Evolutionary conservation across 2,113 vertebrate species (phyloP).

Genomic region (Plecotus auritus): DNA sequence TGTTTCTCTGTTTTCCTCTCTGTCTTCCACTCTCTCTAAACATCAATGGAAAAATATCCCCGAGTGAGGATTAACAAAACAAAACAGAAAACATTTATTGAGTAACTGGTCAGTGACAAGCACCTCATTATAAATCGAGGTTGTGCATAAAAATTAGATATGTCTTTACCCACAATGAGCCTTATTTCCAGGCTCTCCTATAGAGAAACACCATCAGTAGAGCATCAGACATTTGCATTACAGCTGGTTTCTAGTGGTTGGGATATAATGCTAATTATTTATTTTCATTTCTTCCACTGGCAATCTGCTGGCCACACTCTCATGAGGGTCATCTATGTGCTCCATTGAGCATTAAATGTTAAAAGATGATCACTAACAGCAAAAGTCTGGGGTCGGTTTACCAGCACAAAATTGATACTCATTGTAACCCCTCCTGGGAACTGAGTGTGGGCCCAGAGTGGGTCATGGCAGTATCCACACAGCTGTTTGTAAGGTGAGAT

Average conservation of each 20-base stretch:
- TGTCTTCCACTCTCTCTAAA: too few relatives aligned
- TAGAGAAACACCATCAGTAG: neutral
- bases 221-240: neutral
- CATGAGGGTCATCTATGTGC: neutral
- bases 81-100: neutral
- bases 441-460: neutral
- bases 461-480: neutral
- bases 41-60: too few relatives aligned
- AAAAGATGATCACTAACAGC: neutral
- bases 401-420: neutral
- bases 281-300: neutral
- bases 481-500: slow-evolving; percentile 13
- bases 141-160: neutral
- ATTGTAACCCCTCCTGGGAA: neutral
- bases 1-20: too few relatives aligned
- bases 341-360: neutral
- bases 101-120: neutral
- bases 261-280: neutral
- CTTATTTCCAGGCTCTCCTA: neutral
- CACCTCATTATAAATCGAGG: neutral
- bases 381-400: neutral
- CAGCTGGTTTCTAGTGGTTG: neutral
- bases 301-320: neutral
- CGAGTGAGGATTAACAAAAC: too few relatives aligned
- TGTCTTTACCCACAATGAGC: neutral